Evolutionary conservation across 2,888 invertebrate genomes (phyloP).

Genomic region (Dicyrtoma fusca): DNA sequence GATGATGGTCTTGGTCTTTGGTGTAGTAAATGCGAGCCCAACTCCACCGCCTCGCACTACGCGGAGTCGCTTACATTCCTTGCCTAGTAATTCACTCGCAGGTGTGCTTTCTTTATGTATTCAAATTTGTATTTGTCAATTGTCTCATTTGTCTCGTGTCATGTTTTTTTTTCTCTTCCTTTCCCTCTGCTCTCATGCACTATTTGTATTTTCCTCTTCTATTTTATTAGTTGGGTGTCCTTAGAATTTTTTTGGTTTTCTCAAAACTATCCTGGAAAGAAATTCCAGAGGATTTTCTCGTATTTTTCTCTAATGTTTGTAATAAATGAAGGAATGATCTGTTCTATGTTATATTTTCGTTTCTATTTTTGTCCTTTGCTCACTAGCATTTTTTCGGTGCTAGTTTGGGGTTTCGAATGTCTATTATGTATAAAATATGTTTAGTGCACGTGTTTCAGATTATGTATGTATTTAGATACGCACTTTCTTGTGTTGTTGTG

Average conservation of each 20-base stretch:
- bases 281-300: too few relatives aligned
- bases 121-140: constrained; percentile 9
- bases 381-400: too few relatives aligned
- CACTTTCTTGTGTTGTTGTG: too few relatives aligned
- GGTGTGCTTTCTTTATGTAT: constrained; percentile 43
- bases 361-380: not conserved
- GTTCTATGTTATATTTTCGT: too few relatives aligned
- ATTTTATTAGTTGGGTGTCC: not conserved
- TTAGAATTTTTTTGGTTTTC: too few relatives aligned
- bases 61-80: constrained; percentile 59
- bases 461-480: too few relatives aligned
- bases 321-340: too few relatives aligned
- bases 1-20: not conserved
- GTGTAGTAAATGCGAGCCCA: constrained; percentile 54
- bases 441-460: too few relatives aligned
- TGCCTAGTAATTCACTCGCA: constrained; percentile 59
- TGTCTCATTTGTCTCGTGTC: not conserved
- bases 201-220: not conserved
- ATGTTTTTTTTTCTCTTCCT: constrained; percentile 4
- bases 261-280: too few relatives aligned
- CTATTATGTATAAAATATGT: not conserved
- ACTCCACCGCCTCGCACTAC: constrained; percentile 59
- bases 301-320: too few relatives aligned
- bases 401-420: not conserved
- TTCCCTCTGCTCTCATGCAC: not conserved